phyloP scores from a whole-genome alignment of 2,113 vertebrate genomes.

The human (Homo sapiens) region DNA sequence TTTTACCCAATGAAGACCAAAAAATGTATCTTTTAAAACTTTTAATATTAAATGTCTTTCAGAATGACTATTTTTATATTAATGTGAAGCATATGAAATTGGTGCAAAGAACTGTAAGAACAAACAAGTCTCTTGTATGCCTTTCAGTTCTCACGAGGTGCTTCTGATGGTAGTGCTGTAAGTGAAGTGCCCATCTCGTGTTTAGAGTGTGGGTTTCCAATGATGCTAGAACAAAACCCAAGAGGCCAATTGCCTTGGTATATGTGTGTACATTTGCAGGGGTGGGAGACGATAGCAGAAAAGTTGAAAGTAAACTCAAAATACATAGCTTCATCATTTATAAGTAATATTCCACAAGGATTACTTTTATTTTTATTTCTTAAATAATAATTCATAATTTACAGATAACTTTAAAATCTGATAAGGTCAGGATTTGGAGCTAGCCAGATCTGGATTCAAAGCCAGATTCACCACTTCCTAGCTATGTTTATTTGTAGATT shows the following conservation, averaged over 20 bases:
- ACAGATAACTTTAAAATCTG: not conserved
- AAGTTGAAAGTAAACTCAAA: not conserved
- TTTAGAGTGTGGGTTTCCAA: not conserved
- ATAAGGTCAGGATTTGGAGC: not conserved
- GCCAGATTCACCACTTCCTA: not conserved
- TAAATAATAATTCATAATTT: not conserved
- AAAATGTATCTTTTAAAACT: not conserved
- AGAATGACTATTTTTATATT: slow-evolving; percentile 4
- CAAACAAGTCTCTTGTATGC: not conserved
- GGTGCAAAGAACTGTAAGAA: not conserved
- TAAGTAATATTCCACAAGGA: not conserved
- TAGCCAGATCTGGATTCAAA: not conserved
- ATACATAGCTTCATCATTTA: not conserved
- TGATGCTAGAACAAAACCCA: not conserved
- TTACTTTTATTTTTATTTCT: not conserved
- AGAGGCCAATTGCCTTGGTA: not conserved
- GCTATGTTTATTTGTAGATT: not conserved
- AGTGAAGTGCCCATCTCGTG: not conserved
- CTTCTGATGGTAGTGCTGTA: not conserved
- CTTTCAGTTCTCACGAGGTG: not conserved
- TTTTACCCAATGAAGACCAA: not conserved
- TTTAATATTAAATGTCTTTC: slow-evolving; percentile 1
- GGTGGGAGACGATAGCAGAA: not conserved
- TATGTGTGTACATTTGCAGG: not conserved
- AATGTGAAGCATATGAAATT: not conserved